Conservation (phyloP, 2,888 invertebrate genomes). For the Adineta ricciae region DNA sequence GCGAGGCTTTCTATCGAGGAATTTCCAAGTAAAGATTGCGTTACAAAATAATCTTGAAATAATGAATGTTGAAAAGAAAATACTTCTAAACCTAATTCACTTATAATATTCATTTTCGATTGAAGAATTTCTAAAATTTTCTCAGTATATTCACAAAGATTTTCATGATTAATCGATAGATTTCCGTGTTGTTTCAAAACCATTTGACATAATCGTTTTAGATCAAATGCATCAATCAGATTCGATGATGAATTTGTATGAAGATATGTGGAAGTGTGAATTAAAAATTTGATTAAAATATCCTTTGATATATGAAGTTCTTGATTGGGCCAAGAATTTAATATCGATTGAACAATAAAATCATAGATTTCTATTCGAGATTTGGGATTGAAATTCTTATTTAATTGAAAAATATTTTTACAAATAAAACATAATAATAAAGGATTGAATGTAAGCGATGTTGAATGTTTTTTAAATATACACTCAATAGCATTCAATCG, state of each 20-base stretch:
- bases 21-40: too few relatives aligned
- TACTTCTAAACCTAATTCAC: too few relatives aligned
- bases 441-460: background rate
- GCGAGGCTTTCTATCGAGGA: too few relatives aligned
- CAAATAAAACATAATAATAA: background rate
- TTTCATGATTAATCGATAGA: too few relatives aligned
- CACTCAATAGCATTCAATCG: background rate
- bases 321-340: background rate
- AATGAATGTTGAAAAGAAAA: too few relatives aligned
- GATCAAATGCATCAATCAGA: background rate
- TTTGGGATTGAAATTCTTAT: background rate
- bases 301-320: background rate
- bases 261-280: background rate
- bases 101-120: too few relatives aligned
- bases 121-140: too few relatives aligned
- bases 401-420: background rate
- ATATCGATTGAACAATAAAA: background rate
- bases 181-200: background rate
- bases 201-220: background rate
- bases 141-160: too few relatives aligned
- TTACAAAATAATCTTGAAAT: too few relatives aligned
- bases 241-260: background rate
- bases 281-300: background rate
- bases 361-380: background rate
- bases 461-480: background rate